Evolutionary conservation across 2,888 invertebrate genomes (phyloP).

Genomic region (Mythimna lalbum): DNA sequence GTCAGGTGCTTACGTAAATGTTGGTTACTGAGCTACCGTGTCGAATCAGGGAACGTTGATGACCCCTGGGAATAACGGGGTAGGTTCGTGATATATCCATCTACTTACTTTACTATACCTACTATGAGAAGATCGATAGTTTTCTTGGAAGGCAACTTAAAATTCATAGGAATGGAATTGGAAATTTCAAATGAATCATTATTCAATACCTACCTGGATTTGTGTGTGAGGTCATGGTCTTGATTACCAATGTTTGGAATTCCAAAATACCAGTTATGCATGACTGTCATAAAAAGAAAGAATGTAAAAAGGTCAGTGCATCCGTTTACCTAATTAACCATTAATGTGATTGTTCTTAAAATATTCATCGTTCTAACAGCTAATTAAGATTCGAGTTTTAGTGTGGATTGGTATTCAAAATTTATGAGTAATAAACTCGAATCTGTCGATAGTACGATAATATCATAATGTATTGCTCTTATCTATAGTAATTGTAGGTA

Average conservation of each 20-base stretch:
- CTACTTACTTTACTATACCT: constrained; percentile 13
- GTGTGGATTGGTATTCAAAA: neutral
- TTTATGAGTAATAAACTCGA: neutral
- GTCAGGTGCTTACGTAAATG: constrained; percentile 75
- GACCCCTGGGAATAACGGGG: constrained; percentile 65
- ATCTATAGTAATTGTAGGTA: constrained; percentile 24
- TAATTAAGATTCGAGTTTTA: neutral
- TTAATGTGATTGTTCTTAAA: constrained; percentile 12
- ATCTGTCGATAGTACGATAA: constrained; percentile 2
- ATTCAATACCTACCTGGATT: constrained; percentile 18
- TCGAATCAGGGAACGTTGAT: constrained; percentile 73
- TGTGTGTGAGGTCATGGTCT: constrained; percentile 59
- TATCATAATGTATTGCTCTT: constrained; percentile 23
- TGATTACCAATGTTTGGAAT: constrained; percentile 52
- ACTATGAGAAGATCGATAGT: neutral
- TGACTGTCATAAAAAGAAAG: constrained; percentile 40
- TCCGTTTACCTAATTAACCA: constrained; percentile 5
- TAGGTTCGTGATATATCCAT: constrained; percentile 28
- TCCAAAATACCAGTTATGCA: constrained; percentile 53
- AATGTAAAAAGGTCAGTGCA: constrained; percentile 20
- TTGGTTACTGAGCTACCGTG: constrained; percentile 80
- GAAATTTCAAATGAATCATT: constrained; percentile 55
- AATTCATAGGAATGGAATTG: constrained; percentile 9
- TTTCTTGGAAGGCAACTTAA: constrained; percentile 9
- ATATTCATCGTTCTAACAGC: constrained; percentile 5